phyloP scores from a whole-genome alignment of 2,113 vertebrate genomes.

The Eubucco bourcierii region DNA sequence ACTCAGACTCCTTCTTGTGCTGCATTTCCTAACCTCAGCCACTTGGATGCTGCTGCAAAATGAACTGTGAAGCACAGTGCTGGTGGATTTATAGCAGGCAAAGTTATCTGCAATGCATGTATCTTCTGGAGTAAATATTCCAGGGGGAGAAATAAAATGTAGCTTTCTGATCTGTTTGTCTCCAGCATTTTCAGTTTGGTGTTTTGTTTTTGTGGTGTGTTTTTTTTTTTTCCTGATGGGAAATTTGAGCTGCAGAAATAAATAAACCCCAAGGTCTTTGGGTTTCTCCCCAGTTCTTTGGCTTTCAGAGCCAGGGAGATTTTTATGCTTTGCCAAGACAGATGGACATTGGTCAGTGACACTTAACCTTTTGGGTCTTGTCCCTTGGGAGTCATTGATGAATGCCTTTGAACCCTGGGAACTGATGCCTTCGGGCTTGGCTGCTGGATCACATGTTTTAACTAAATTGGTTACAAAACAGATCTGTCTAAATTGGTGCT shows the following conservation, averaged over 20 bases:
- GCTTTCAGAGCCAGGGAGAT: background rate
- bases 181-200: background rate
- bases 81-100: slow-evolving; percentile 11
- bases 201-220: background rate
- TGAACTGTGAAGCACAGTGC: background rate
- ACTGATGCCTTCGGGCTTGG: background rate
- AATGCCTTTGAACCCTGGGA: slow-evolving; percentile 14
- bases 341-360: background rate
- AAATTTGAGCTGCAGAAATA: background rate
- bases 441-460: background rate
- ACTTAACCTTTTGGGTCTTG: background rate
- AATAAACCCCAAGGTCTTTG: background rate
- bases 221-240: background rate
- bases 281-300: background rate
- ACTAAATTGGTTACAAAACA: slow-evolving; percentile 39
- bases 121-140: background rate
- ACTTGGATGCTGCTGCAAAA: background rate
- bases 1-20: background rate
- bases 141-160: background rate
- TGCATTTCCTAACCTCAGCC: background rate
- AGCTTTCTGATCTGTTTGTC: background rate
- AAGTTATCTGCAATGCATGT: background rate
- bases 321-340: background rate
- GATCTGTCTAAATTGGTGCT: slow-evolving; percentile 41
- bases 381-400: background rate